Evolutionary conservation across 2,797 vertebrate genomes (phyloP), one percentile per base, ranked within the genome.

Genomic region (Luscinia megarhynchos): DNA sequence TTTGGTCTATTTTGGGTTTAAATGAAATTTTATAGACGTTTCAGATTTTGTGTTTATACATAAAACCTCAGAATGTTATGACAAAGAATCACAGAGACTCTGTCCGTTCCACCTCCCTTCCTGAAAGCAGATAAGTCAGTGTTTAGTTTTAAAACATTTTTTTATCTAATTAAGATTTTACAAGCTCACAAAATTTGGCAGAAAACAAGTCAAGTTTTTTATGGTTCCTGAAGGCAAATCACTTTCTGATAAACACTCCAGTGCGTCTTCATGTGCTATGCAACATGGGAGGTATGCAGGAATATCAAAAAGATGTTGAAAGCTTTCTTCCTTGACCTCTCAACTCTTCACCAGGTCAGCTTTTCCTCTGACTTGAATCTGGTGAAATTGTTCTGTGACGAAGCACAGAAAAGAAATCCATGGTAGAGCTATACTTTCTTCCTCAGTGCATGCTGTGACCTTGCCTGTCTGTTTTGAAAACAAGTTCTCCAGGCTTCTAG

Each of bases 281-380:
- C 87, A 77, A 72, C n/a, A 48, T 45, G 75, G 55, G 84, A 92
- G 78, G 58, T 36, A 40, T 23, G 17, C 4, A 21, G 46, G 80
- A 87, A 57, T 64, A 57, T 34, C 70, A 79, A 50, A 69, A 66
- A 85, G 9, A 75, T 12, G 27, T 63, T 51, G 48, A 87, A 68
- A 96, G n/a, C 34, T 92, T 84, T 80, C 26, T 74, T 34, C 15
- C 41, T 77, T 92, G 90, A 79, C 58, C 61, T 80, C 15, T 76
- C 67, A 40, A 63, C 57, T 90, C 61, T 78, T 84, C 24, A 80
- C 32, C 36, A 50, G 73, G 57, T 76, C 83, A 80, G 1, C n/a
- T 79, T 61, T 84, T 82, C 51, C 38, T 81, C 53, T 84, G 74
- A 32, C 15, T 41, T 74, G 26, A 68, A 38, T 22, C 14, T 50